These are phyloP conservation scores for Phataginus tricuspis DNA, from an alignment of 2,797 vertebrate genomes.

Conservation along the genomic window DNA sequence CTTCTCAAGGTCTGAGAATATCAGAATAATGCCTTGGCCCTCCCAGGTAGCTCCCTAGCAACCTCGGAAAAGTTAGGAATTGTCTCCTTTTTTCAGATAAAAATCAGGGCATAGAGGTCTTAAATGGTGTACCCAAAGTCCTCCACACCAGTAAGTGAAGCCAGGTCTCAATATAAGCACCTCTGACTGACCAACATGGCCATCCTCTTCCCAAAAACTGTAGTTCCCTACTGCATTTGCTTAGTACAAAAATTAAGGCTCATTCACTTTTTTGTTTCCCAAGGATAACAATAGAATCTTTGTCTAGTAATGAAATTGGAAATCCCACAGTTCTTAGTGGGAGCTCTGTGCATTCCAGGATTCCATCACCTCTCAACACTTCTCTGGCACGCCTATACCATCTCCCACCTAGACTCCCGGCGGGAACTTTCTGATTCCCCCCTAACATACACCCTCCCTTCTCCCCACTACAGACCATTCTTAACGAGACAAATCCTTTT, in stretches of 20 bases:
- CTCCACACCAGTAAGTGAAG: neutral
- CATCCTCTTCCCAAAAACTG: neutral
- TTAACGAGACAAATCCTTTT: slow-evolving; percentile 51
- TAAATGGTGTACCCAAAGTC: neutral
- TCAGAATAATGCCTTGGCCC: neutral
- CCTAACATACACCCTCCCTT: neutral
- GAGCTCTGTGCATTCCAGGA: neutral
- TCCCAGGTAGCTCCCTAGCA: neutral
- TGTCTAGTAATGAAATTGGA: neutral
- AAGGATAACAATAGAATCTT: neutral
- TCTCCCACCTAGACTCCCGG: neutral
- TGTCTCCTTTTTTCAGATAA: neutral
- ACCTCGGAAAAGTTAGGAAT: neutral
- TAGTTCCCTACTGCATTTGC: neutral
- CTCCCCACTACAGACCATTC: neutral
- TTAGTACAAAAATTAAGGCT: neutral
- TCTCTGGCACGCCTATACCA: neutral
- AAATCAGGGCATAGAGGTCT: neutral
- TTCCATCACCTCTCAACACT: neutral
- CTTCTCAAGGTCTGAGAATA: neutral
- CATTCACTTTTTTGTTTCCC: neutral
- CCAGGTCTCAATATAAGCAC: neutral
- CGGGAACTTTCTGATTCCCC: neutral
- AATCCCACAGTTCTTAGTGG: neutral
- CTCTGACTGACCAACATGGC: neutral